Evolutionary conservation across 2,797 vertebrate species (phyloP).

Genomic region (Brotula barbata): DNA sequence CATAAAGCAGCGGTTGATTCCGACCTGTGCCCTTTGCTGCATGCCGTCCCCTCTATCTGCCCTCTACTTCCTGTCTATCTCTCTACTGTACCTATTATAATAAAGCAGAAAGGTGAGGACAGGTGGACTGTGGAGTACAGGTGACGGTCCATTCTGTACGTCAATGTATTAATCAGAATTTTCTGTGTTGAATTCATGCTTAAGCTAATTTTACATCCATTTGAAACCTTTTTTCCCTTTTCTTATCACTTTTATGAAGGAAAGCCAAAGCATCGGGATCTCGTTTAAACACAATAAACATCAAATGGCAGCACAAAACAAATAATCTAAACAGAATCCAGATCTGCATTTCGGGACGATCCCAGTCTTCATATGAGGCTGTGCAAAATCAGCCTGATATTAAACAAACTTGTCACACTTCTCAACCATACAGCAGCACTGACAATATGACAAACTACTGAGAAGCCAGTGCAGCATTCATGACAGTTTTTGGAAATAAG

Average conservation of each 20-base stretch:
- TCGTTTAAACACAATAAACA: constrained; percentile 34
- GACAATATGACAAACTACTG: constrained; percentile 14
- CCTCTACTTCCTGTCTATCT: too few relatives aligned
- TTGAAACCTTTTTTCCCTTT: not conserved
- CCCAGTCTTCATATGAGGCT: constrained; percentile 1
- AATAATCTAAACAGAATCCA: not conserved
- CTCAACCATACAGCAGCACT: constrained; percentile 13
- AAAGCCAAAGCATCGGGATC: constrained; percentile 35
- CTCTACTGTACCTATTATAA: too few relatives aligned
- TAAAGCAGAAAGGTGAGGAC: too few relatives aligned
- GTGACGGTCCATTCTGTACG: too few relatives aligned
- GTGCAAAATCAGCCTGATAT: not conserved
- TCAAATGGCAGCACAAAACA: constrained; percentile 1
- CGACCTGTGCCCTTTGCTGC: too few relatives aligned
- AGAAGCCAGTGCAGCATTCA: constrained; percentile 6
- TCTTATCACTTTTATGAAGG: constrained; percentile 6
- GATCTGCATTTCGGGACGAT: constrained; percentile 12
- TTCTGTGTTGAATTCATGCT: too few relatives aligned
- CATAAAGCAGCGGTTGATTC: too few relatives aligned
- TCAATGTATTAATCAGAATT: too few relatives aligned
- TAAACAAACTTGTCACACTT: constrained; percentile 12
- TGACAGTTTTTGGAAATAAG: constrained; percentile 13
- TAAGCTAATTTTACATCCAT: constrained; percentile 2
- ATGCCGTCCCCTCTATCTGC: too few relatives aligned
- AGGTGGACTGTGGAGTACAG: too few relatives aligned